Evolutionary conservation across 2,888 invertebrate genomes (phyloP).

Genomic region (Agrochola lota): DNA sequence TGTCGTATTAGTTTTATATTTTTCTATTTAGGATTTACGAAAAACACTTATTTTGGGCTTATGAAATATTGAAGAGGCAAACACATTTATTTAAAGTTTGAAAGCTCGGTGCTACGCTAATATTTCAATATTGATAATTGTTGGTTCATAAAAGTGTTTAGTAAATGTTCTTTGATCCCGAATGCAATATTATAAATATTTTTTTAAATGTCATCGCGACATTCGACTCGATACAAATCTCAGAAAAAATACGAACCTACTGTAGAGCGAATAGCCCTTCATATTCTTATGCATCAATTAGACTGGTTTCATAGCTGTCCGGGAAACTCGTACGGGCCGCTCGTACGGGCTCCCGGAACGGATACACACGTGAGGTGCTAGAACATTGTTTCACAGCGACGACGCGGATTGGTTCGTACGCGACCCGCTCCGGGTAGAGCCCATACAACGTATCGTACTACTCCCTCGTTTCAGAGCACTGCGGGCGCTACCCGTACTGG

Average conservation of each 20-base stretch:
- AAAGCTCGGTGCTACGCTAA: constrained; percentile 29
- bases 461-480: too few relatives aligned
- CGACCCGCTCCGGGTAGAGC: too few relatives aligned
- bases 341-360: too few relatives aligned
- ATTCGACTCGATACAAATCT: constrained; percentile 16
- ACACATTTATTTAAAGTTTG: constrained; percentile 31
- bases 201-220: constrained; percentile 47
- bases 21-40: background rate
- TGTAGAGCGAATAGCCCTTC: background rate
- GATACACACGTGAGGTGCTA: too few relatives aligned
- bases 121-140: constrained; percentile 43
- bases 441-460: too few relatives aligned
- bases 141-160: constrained; percentile 41
- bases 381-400: too few relatives aligned
- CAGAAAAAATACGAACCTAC: background rate
- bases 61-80: constrained; percentile 18
- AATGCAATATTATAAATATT: constrained; percentile 39
- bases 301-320: too few relatives aligned
- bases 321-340: too few relatives aligned
- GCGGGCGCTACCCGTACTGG: too few relatives aligned
- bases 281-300: constrained; percentile 1
- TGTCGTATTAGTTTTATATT: background rate
- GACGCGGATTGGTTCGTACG: too few relatives aligned
- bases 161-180: constrained; percentile 51
- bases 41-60: background rate